Percentiles rank a stretch among this genome's conserved stretches.
Conservation (phyloP, 2,888 invertebrate genomes). For the Cyclophora albipunctata region DNA sequence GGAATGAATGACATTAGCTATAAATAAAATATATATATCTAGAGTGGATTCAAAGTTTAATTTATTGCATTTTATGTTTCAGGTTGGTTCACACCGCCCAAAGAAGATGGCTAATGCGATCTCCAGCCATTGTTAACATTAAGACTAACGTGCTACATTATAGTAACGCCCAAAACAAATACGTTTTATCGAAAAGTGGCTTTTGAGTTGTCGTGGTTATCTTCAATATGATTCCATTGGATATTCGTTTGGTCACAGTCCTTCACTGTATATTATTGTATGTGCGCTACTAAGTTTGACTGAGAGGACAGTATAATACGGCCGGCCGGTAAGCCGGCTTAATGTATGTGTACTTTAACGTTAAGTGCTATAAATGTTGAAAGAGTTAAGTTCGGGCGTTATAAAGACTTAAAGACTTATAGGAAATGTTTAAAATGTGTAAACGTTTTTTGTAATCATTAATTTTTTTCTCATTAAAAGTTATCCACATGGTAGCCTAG, state of each 20-base stretch:
- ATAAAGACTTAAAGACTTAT: conserved; percentile 73
- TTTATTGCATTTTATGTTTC: conserved; percentile 34
- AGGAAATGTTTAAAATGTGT: conserved; percentile 70
- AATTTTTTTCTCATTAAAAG: conserved; percentile 58
- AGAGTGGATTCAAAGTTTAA: too few relatives aligned
- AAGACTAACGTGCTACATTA: conserved; percentile 56
- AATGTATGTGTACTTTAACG: conserved; percentile 52
- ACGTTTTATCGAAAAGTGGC: conserved; percentile 48
- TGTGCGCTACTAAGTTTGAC: conserved; percentile 39
- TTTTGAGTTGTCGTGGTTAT: conserved; percentile 38
- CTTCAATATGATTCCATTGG: conserved; percentile 40
- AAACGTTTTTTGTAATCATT: conserved; percentile 72
- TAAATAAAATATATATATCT: too few relatives aligned
- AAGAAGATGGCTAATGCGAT: conserved; percentile 88
- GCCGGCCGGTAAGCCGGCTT: conserved; percentile 34
- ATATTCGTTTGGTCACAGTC: conserved; percentile 32
- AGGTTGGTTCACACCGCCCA: conserved; percentile 95
- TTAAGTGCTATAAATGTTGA: conserved; percentile 66
- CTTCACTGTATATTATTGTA: conserved; percentile 22
- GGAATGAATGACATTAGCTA: too few relatives aligned
- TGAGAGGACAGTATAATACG: conserved; percentile 33
- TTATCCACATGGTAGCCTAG: conserved; percentile 68
- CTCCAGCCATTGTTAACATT: conserved; percentile 33
- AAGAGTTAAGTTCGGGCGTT: conserved; percentile 51
- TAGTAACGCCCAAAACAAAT: conserved; percentile 49